Evolutionary conservation across 2,113 vertebrate genomes (phyloP).

Genomic region (Sphaerodactylus townsendi): DNA sequence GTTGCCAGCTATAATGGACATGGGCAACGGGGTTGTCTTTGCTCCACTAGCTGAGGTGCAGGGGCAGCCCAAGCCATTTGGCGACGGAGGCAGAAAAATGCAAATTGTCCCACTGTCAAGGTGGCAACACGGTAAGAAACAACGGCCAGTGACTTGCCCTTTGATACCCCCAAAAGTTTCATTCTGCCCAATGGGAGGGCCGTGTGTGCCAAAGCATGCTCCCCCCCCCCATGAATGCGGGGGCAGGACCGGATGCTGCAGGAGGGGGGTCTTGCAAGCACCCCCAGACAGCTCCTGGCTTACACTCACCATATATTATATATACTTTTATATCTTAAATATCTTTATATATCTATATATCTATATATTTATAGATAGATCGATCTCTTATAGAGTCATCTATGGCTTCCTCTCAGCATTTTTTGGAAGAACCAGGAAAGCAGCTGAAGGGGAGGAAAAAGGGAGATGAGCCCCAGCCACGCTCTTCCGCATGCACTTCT

Average conservation of each 20-base stretch:
- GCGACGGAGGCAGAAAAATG: background rate
- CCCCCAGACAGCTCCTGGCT: background rate
- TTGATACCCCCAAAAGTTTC: background rate
- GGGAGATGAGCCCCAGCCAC: background rate
- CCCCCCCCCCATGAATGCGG: background rate
- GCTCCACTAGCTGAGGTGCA: too few relatives aligned
- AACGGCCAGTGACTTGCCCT: background rate
- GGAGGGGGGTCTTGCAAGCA: background rate
- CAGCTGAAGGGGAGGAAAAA: background rate
- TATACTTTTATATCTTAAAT: slow-evolving; percentile 3
- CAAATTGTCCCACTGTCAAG: background rate
- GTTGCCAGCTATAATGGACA: too few relatives aligned
- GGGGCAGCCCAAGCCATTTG: too few relatives aligned
- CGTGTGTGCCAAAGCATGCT: background rate
- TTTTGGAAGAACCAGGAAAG: slow-evolving; percentile 15
- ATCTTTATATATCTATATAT: slow-evolving; percentile 6
- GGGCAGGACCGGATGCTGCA: background rate
- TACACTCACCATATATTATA: background rate
- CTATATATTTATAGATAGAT: slow-evolving; percentile 12
- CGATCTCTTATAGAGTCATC: slow-evolving; percentile 4
- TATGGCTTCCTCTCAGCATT: slow-evolving; percentile 8
- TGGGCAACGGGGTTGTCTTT: too few relatives aligned
- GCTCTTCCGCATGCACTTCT: background rate
- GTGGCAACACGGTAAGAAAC: background rate
- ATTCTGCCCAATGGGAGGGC: background rate